These are phyloP conservation scores for Pampusana beccarii DNA, from an alignment of 2,113 vertebrate genomes.

Conservation along the genomic window DNA sequence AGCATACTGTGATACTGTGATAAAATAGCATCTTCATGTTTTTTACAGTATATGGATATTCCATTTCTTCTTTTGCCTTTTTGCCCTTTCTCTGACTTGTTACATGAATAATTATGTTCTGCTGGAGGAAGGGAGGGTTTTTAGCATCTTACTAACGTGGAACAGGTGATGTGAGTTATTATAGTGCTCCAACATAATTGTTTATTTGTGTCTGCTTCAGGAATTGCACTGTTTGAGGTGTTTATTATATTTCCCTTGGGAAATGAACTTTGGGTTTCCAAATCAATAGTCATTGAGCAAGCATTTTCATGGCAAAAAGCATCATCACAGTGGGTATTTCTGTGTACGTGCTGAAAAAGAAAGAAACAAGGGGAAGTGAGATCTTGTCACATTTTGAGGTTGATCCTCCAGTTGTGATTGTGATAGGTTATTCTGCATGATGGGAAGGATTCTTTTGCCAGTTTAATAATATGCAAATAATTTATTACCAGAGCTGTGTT, in stretches of 20 bases:
- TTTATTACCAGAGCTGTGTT: neutral
- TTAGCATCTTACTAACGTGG: neutral
- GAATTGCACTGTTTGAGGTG: neutral
- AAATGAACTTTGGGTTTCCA: neutral
- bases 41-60: neutral
- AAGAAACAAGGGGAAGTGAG: neutral
- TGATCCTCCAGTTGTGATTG: neutral
- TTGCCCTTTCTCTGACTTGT: neutral
- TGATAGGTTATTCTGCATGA: neutral
- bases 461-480: neutral
- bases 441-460: neutral
- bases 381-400: neutral
- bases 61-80: neutral
- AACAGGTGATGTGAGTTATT: neutral
- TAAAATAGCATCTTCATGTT: neutral
- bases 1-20: no score
- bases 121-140: neutral
- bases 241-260: neutral
- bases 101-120: neutral
- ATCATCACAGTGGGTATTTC: neutral
- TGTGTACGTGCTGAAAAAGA: neutral
- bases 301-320: neutral
- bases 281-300: neutral
- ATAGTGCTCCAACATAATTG: neutral
- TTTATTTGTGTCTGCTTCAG: neutral